Evolutionary conservation across 2,113 vertebrate genomes (phyloP).

Genomic region (Crypturellus undulatus): DNA sequence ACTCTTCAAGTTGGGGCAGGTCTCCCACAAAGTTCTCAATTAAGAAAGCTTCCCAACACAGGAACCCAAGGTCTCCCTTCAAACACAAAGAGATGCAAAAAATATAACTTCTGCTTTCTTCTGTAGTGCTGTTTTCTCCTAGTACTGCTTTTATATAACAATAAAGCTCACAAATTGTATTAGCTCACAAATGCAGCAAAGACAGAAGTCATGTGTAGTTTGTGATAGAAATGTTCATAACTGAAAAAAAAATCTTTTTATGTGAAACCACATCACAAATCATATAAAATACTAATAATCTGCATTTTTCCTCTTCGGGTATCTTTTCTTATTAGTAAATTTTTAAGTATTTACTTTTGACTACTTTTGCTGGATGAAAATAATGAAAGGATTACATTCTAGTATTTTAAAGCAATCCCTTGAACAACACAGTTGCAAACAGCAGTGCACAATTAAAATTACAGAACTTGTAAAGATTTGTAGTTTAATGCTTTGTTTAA

Average conservation of each 20-base stretch:
- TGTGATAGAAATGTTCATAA: not conserved
- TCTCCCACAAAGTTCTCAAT: not conserved
- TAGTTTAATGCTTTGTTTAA: not conserved
- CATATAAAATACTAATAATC: not conserved
- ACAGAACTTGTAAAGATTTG: not conserved
- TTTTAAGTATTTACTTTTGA: not conserved
- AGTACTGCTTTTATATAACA: not conserved
- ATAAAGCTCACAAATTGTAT: not conserved
- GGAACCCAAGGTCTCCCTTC: not conserved
- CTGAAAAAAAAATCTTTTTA: not conserved
- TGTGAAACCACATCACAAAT: not conserved
- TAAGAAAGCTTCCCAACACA: not conserved
- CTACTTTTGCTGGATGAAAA: constrained; percentile 3
- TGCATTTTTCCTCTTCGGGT: not conserved
- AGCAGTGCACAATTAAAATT: not conserved
- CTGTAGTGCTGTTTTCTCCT: not conserved
- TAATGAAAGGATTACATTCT: not conserved
- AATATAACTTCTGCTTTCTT: not conserved
- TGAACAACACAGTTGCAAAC: not conserved
- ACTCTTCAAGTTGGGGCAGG: not conserved
- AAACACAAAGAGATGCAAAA: not conserved
- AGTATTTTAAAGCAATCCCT: not conserved
- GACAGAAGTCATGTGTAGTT: not conserved
- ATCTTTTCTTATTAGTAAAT: not conserved
- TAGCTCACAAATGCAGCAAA: not conserved